These are phyloP conservation scores for Labeo catla DNA, from an alignment of 2,113 vertebrate species.

Conservation along the genomic window DNA sequence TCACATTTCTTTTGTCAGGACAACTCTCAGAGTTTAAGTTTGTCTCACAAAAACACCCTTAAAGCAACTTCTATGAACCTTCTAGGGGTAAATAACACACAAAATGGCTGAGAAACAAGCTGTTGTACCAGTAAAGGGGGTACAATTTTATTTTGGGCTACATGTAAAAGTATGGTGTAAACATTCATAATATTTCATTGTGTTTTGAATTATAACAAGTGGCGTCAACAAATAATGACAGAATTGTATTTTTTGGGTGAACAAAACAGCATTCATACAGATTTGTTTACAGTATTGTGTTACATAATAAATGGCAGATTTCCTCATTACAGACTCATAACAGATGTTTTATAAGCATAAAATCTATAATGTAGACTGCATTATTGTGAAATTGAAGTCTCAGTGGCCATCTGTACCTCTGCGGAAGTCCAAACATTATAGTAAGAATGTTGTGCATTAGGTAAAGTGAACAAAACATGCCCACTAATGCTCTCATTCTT, in stretches of 20 bases:
- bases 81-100: not conserved
- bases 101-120: too few relatives aligned
- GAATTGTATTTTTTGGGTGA: not conserved
- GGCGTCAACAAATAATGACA: not conserved
- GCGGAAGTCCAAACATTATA: constrained; percentile 11
- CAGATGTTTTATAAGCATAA: constrained; percentile 16
- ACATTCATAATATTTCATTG: not conserved
- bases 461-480: constrained; percentile 23
- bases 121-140: not conserved
- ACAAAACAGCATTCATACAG: not conserved
- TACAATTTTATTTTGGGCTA: not conserved
- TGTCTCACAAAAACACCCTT: not conserved
- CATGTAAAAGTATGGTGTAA: not conserved
- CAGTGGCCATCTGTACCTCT: constrained; percentile 42
- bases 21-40: too few relatives aligned
- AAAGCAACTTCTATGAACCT: not conserved
- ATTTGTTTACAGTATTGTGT: not conserved
- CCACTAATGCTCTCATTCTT: constrained; percentile 23
- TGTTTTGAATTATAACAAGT: not conserved
- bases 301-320: constrained; percentile 6
- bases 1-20: too few relatives aligned
- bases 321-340: constrained; percentile 12
- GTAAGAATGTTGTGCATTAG: constrained; percentile 23
- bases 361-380: constrained; percentile 5
- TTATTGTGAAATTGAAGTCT: not conserved